These are phyloP conservation scores for Panulirus ornatus DNA, from an alignment of 1,140 invertebrate genomes.

Conservation along the genomic window DNA sequence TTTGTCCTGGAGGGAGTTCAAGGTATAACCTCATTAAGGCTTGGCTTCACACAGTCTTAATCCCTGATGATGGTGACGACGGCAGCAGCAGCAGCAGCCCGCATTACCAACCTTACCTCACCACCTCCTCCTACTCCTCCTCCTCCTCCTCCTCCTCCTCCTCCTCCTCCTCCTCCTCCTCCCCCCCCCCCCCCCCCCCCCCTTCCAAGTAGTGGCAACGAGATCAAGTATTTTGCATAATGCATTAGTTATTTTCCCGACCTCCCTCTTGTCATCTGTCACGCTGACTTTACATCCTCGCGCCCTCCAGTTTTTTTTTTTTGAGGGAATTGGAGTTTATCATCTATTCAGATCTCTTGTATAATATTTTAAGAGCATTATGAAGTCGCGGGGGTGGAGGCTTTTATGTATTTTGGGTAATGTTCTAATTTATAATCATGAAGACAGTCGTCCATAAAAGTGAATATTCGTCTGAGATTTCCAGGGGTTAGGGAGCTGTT, in stretches of 20 bases:
- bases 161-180: background rate
- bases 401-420: too few relatives aligned
- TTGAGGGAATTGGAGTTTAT: too few relatives aligned
- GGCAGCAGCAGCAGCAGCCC: background rate
- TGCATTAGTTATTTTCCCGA: background rate
- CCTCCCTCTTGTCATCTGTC: background rate
- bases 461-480: background rate
- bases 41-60: conserved; percentile 15
- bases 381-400: too few relatives aligned
- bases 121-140: conserved; percentile 4
- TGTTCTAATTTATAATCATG: too few relatives aligned
- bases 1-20: background rate
- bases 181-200: too few relatives aligned
- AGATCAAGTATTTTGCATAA: background rate
- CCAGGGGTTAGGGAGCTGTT: too few relatives aligned
- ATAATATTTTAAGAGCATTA: too few relatives aligned
- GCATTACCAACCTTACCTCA: background rate
- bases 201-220: background rate
- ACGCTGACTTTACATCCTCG: background rate
- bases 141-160: conserved; percentile 19
- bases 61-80: background rate
- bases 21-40: conserved; percentile 32
- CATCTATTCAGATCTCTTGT: too few relatives aligned
- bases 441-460: background rate
- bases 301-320: background rate